Evolutionary conservation across 1,140 invertebrate species (phyloP).

Genomic region (Chironomus tepperi): DNA sequence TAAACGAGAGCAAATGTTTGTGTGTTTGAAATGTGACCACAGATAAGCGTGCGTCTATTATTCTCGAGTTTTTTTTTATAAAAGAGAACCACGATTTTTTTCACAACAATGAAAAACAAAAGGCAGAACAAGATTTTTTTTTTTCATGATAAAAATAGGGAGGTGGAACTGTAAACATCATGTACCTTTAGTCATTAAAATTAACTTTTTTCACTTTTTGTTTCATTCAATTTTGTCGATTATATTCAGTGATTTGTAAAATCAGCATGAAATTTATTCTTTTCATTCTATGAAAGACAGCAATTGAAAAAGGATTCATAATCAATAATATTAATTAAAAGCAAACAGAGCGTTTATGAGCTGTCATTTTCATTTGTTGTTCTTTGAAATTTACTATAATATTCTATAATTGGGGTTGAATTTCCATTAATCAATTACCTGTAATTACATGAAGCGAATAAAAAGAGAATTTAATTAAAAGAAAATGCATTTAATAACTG

Average conservation of each 20-base stretch:
- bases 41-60: constrained; percentile 19
- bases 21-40: constrained; percentile 23
- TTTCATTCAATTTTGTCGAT: not conserved
- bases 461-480: too few relatives aligned
- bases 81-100: constrained; percentile 4
- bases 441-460: not conserved
- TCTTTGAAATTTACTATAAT: not conserved
- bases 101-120: constrained; percentile 1
- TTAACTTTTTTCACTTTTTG: not conserved
- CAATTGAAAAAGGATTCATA: not conserved
- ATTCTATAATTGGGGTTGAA: too few relatives aligned
- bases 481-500: too few relatives aligned
- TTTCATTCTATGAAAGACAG: not conserved
- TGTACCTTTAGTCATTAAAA: not conserved
- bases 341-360: not conserved
- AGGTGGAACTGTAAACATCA: not conserved
- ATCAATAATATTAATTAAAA: not conserved
- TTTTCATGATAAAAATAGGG: not conserved
- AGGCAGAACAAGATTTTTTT: not conserved
- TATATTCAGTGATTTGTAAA: not conserved
- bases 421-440: not conserved
- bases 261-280: not conserved
- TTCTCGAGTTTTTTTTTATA: not conserved
- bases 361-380: not conserved
- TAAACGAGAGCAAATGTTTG: constrained; percentile 1